Conservation (phyloP, 2,888 invertebrate genomes). For the Apamea sordens region DNA sequence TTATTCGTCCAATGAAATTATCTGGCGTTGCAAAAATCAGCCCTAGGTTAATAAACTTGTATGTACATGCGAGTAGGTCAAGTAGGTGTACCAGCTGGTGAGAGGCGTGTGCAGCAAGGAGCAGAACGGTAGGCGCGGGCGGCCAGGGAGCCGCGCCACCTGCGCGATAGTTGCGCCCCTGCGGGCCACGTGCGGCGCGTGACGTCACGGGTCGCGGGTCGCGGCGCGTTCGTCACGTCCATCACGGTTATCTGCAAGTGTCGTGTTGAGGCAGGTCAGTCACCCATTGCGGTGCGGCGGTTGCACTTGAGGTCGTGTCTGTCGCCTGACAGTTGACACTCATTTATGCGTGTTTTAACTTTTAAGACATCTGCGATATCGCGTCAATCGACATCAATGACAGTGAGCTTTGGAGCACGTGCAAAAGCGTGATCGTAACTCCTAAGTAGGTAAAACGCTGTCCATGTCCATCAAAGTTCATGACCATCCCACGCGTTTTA, state of each 20-base stretch:
- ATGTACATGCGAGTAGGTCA: neutral
- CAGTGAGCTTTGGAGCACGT: neutral
- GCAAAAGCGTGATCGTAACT: neutral
- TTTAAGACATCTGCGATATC: neutral
- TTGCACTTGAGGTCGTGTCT: neutral
- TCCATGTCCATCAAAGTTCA: no score
- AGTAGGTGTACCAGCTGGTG: neutral
- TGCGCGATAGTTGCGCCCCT: no score
- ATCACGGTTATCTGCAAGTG: constrained; percentile 29
- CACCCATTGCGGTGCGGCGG: constrained; percentile 10
- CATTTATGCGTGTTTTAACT: constrained; percentile 8
- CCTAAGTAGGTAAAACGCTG: neutral
- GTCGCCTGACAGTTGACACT: neutral
- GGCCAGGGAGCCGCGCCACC: neutral
- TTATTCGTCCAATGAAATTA: no score
- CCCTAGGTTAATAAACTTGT: neutral
- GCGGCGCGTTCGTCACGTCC: neutral
- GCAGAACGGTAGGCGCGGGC: neutral
- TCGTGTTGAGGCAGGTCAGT: constrained; percentile 53
- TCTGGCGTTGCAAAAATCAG: no score
- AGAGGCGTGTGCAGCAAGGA: neutral
- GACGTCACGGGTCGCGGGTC: constrained; percentile 20
- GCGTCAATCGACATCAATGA: neutral
- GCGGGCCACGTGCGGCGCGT: neutral
- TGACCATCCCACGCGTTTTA: no score